phyloP scores from a whole-genome alignment of 2,113 vertebrate genomes.

The Miniopterus natalensis region DNA sequence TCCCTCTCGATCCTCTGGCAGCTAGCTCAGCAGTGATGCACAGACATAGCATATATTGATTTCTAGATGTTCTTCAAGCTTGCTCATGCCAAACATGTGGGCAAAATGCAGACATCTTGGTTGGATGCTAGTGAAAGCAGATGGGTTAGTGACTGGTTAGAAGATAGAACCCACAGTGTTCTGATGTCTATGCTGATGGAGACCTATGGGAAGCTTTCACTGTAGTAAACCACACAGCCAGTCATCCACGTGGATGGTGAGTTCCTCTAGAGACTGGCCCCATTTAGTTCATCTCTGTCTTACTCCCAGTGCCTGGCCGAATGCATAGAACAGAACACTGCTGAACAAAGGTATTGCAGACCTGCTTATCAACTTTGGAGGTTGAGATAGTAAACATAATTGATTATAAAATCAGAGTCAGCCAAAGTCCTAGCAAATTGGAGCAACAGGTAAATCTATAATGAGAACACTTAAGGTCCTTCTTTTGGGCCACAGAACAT shows the following conservation, averaged over 20 bases:
- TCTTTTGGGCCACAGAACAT: background rate
- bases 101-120: background rate
- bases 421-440: background rate
- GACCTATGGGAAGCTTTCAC: background rate
- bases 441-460: background rate
- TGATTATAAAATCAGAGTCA: background rate
- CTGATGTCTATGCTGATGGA: background rate
- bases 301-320: background rate
- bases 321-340: background rate
- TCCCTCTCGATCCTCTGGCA: background rate
- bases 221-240: background rate
- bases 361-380: background rate
- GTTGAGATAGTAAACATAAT: background rate
- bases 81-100: background rate
- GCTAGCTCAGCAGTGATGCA: background rate
- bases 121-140: background rate
- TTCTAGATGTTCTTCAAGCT: background rate
- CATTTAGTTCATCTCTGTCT: background rate
- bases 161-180: background rate
- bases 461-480: background rate
- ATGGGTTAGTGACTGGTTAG: background rate
- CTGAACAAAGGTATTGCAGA: background rate
- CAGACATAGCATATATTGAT: rapidly evolving
- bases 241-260: background rate
- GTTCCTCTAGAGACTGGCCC: background rate